A percentile compares a stretch with the other conserved stretches of the same genome.
phyloP scores from a whole-genome alignment of 2,888 invertebrate species.

The Apamea monoglypha region DNA sequence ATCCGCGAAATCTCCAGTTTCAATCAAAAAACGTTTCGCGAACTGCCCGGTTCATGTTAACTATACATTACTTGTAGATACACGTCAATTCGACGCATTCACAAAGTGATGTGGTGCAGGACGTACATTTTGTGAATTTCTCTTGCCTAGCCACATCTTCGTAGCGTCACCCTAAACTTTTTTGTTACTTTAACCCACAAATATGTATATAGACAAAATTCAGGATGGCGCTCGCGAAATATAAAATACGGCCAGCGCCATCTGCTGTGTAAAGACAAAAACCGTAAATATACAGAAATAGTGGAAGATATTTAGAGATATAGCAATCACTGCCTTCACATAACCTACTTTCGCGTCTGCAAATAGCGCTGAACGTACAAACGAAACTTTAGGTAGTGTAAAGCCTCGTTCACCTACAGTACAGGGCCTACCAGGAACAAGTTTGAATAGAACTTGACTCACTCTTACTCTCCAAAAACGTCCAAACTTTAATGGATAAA shows the following conservation, averaged over 20 bases:
- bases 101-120: constrained; percentile 70
- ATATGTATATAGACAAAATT: constrained; percentile 70
- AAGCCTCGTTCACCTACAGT: constrained; percentile 69
- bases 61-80: constrained; percentile 65
- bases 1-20: constrained; percentile 62
- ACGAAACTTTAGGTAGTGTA: constrained; percentile 60
- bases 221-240: constrained; percentile 87
- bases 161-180: constrained; percentile 86
- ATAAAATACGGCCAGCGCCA: constrained; percentile 86
- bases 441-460: constrained; percentile 83
- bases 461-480: constrained; percentile 51
- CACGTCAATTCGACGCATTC: constrained; percentile 71
- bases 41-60: constrained; percentile 69
- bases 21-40: constrained; percentile 55
- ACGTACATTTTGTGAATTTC: constrained; percentile 68
- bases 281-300: constrained; percentile 33
- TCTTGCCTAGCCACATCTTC: constrained; percentile 74
- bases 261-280: constrained; percentile 75
- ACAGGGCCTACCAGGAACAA: constrained; percentile 71
- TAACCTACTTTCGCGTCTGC: constrained; percentile 60
- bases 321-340: constrained; percentile 87
- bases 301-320: constrained; percentile 31
- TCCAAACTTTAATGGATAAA: constrained; percentile 55
- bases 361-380: constrained; percentile 83
- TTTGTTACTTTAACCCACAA: constrained; percentile 44